Base-by-base conservation (phyloP, 2,888 invertebrate species). In the Platypus cylindrus region DNA sequence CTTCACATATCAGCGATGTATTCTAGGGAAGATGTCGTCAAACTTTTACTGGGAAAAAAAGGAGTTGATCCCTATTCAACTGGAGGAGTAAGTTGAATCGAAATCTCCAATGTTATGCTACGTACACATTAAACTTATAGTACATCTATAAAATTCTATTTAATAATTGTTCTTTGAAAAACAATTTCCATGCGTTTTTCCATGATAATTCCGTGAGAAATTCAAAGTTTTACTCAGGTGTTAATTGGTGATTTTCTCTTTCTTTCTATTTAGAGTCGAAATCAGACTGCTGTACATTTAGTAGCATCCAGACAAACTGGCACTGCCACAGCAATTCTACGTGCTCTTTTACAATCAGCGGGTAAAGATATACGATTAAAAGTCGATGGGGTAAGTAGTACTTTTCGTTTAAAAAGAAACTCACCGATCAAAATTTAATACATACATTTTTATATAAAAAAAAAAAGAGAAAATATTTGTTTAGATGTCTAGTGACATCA, bases 1-100 rank as follows among this genome's bases (percentile, higher is more conserved):
- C 73, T 94, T 34, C 95, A 97, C 65, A 83, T 93, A 60, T 87
- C 94, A 9, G 86, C 93, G 15, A 85, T 89, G 79, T 84, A 86
- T 63, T 87, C 91, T 34, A 73, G 90, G 50, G 95, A 95, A 61
- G 94, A 97, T 59, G 85, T 93, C 55, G 84, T 97, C 54, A 87
- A 90, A 55, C 66, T 89, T 32, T 69, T 98, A 28, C 67, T 97
- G 35, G 75, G 79, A 34, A 86, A 87, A 60, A 76, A 83, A 60
- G 85, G 85, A 23, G 89, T 94, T 7, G 94, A 97, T 64, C 79
- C 91, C 11, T 85, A 83, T 54, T 81, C 87, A 24, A 79, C 86
- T 1, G 95, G 94, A 56, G 95, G 93, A 64, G 95, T 95, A 68
- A 76, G 86, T 71, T 36, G 3, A 27, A 5, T 15, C n/a, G n/a